Evolutionary conservation across 2,888 invertebrate species (phyloP), one percentile per base, ranked within the genome.

Genomic region (Taphrorychus bicolor): DNA sequence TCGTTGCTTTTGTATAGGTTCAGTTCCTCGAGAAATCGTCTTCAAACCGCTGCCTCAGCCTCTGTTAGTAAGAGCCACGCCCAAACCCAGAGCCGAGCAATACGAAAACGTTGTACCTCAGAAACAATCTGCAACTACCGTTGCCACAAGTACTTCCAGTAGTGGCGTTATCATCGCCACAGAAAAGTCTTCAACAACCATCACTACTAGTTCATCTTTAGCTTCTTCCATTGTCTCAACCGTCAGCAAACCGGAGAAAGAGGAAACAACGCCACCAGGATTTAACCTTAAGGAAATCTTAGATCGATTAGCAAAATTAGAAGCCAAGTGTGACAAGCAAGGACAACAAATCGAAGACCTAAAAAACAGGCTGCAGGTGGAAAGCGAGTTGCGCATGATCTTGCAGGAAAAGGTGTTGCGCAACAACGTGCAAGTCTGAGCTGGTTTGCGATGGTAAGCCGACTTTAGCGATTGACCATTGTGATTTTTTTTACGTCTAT

Each of bases 391-490:
- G 78, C 85, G 91, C 41, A 84, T 85, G 73, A 81, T 87, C 66
- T 78, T 92, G 71, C 89, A 91, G 73, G 90, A 90, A 73, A 91
- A 90, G 80, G 84, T 91, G 68, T 87, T 88, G 71, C 88, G 89
- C 74, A 89, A 90, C 76, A 89, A 90, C 76, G 89, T 90, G 77
- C 89, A 90, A 82, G 45, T 45, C 17, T 45, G 45, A 45, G 14
- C 14, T 5, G 7, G 14, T n/a, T 2, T 4, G 45, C 5, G 17
- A n/a, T 3, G 3, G 45, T 45, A 45, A 45, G 45, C 7, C 11
- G 32, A 32, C 32, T 9, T 32, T 32, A 11, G 11, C 32, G 7
- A 11, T 32, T 32, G 32, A 7, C 9, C 32, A 32, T 7, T 32
- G 32, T 32, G 32, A 32, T 32, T 32, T 2, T 32, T 32, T 32